These are phyloP conservation scores for Caerostris darwini DNA, from an alignment of 1,140 invertebrate species.

Conservation along the genomic window DNA sequence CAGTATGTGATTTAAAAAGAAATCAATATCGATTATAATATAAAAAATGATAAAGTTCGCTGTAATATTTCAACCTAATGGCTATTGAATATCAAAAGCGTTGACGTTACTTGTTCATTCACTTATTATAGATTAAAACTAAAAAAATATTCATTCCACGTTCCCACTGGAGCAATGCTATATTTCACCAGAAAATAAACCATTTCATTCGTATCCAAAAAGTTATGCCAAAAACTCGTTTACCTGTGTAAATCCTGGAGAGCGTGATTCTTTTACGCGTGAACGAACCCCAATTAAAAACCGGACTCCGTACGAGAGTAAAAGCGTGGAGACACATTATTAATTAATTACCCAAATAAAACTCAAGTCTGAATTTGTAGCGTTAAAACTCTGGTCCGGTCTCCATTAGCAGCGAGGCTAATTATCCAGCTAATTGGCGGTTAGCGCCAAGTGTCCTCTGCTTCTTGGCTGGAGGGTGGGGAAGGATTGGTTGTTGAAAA, in stretches of 20 bases:
- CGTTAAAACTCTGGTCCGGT: slow-evolving; percentile 24
- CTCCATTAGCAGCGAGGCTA: slow-evolving; percentile 52
- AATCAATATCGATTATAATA: no score
- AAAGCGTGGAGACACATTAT: slow-evolving; percentile 54
- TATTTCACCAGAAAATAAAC: neutral
- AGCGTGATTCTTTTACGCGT: slow-evolving; percentile 60
- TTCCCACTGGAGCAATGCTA: neutral
- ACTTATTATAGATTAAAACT: neutral
- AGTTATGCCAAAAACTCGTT: neutral
- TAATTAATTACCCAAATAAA: slow-evolving; percentile 71
- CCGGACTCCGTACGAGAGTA: neutral
- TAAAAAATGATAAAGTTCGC: no score
- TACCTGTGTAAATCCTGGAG: neutral
- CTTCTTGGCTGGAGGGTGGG: neutral
- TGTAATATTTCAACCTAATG: no score
- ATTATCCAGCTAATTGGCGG: slow-evolving; percentile 69
- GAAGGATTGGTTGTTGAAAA: slow-evolving; percentile 35
- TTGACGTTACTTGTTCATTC: no score
- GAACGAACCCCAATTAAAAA: slow-evolving; percentile 54
- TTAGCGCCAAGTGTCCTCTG: slow-evolving; percentile 63
- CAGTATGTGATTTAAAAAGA: no score
- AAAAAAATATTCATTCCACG: neutral
- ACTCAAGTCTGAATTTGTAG: slow-evolving; percentile 32
- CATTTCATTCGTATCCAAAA: neutral
- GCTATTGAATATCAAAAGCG: no score